A percentile compares a stretch with the other conserved stretches of the same genome.
These are phyloP conservation scores for Grallaria varia DNA, from an alignment of 2,113 vertebrate genomes.

Conservation along the genomic window DNA sequence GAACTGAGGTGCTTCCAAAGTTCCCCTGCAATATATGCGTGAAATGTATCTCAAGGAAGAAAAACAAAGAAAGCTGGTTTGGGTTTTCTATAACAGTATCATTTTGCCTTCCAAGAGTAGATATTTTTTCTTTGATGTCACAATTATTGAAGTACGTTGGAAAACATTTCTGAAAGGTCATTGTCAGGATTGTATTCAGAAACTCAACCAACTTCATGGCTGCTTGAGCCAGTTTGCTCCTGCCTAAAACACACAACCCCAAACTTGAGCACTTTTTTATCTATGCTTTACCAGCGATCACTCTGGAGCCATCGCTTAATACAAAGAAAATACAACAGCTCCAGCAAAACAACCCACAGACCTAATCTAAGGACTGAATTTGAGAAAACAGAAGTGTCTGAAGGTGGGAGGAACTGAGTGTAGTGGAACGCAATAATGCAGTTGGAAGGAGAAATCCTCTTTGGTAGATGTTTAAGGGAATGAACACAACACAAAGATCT, in stretches of 20 bases:
- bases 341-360: background rate
- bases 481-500: accelerated
- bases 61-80: background rate
- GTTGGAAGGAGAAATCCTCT: background rate
- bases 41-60: background rate
- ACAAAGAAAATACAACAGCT: background rate
- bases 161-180: accelerated
- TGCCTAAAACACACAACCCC: background rate
- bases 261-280: background rate
- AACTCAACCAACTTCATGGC: background rate
- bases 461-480: background rate
- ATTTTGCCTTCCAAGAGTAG: background rate
- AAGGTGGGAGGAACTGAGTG: background rate
- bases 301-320: background rate
- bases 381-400: background rate
- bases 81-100: background rate
- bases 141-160: background rate
- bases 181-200: background rate
- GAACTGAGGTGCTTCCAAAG: background rate
- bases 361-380: background rate
- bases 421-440: background rate
- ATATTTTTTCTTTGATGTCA: background rate
- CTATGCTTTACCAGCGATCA: background rate
- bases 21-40: accelerated
- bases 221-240: background rate